Base-by-base conservation (phyloP, 1,140 invertebrate species). In the Calephelis virginiensis region DNA sequence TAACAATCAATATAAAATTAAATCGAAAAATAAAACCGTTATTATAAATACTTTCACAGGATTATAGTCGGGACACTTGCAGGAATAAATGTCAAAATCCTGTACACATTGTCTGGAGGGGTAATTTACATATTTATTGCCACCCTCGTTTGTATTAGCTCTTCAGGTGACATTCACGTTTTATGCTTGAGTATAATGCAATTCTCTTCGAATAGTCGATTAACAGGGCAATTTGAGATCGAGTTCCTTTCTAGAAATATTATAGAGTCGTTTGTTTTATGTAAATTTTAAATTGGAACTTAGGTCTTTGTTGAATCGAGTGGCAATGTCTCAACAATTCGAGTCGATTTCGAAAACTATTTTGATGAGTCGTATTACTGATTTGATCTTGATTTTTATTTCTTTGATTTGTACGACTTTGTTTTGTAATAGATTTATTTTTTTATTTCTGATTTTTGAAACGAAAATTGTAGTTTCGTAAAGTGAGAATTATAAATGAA, bases 101-200 rank as follows among this genome's bases (percentile, higher is more conserved):
- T 67, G 49, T 77, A 70, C 68, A 63, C 59, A 66, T 43, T 50
- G 48, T 11, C 11, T 50, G 69, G 67, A 66, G 61, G 53, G 61
- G 60, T 60, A 65, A 75, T 77, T 75, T 77, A 72, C 75, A 77
- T 77, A 77, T 77, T 75, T 77, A 75, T 77, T 77, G 73, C 75
- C 67, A 67, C 65, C 66, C 73, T 75, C 75, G 75, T 77, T 75
- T 77, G 75, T 77, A 70, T 77, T 73, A 77, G 75, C 61, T 68
- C 45, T 67, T 71, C 72, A 72, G 71, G 71, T 74, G 74, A 76
- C 74, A 76, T 70, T 70, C 63, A 50, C 70, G 72, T 74, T 74
- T 74, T 74, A 68, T 66, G 69, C 67, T 50, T 43, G 64, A 69
- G 67, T 68, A 70, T 71, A 71, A 71, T 71, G 69, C 67, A 70